These are phyloP conservation scores for Eretmocerus hayati DNA, from an alignment of 2,888 invertebrate genomes.

Conservation along the genomic window DNA sequence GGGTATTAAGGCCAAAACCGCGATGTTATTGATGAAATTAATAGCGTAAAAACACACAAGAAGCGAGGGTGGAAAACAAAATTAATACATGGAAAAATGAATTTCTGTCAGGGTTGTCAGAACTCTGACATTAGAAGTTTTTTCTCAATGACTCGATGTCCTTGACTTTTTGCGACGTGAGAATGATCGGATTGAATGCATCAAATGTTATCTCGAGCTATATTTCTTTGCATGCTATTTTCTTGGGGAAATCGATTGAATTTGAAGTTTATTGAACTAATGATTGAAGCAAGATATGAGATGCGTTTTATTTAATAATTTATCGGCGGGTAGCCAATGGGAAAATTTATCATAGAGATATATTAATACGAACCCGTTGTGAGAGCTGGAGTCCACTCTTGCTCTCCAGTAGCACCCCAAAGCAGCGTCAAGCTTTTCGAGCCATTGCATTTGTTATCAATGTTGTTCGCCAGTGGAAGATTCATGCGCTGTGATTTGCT, in stretches of 20 bases:
- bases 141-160: not conserved
- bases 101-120: too few relatives aligned
- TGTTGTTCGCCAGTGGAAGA: constrained; percentile 32
- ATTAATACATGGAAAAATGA: too few relatives aligned
- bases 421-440: constrained; percentile 60
- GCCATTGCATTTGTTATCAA: constrained; percentile 37
- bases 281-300: constrained; percentile 9
- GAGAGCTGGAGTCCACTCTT: constrained; percentile 93
- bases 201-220: constrained; percentile 1
- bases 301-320: too few relatives aligned
- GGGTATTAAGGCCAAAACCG: constrained; percentile 5
- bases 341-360: not conserved
- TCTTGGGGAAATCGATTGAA: constrained; percentile 18
- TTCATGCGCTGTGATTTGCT: constrained; percentile 32
- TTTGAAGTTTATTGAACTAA: constrained; percentile 7
- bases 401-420: constrained; percentile 95
- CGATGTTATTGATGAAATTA: constrained; percentile 23
- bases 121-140: not conserved
- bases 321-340: too few relatives aligned
- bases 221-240: constrained; percentile 17
- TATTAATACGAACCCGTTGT: constrained; percentile 67
- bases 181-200: not conserved
- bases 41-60: constrained; percentile 26
- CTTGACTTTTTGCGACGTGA: not conserved
- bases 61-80: constrained; percentile 23